Percentiles rank a stretch among this genome's conserved stretches.
Evolutionary conservation across 2,113 vertebrate genomes (phyloP).

Genomic region (Tamias sibiricus): DNA sequence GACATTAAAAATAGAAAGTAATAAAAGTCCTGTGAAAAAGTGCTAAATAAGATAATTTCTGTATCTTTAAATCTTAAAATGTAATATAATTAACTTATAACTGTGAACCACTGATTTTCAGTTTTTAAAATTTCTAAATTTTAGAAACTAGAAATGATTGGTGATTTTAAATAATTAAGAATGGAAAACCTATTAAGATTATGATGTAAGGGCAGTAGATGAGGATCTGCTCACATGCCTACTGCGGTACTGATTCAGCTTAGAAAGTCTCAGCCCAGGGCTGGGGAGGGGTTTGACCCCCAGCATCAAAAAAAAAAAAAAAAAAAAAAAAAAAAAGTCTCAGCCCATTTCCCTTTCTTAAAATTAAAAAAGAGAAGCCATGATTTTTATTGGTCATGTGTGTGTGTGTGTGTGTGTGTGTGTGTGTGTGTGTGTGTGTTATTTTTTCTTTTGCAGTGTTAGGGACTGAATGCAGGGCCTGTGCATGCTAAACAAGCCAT

Average conservation of each 20-base stretch:
- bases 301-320: too few species aligned
- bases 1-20: slow-evolving; percentile 16
- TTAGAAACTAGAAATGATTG: background rate
- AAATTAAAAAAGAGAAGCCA: background rate
- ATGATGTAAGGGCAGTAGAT: slow-evolving; percentile 61
- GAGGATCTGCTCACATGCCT: slow-evolving; percentile 9
- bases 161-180: background rate
- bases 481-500: background rate
- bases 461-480: background rate
- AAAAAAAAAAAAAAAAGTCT: too few species aligned
- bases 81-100: background rate
- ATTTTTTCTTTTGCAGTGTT: background rate
- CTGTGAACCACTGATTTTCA: background rate
- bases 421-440: background rate
- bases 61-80: slow-evolving; percentile 18
- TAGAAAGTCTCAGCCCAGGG: background rate
- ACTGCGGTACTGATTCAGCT: slow-evolving; percentile 55
- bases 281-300: too few species aligned
- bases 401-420: background rate
- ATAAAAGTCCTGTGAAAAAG: background rate
- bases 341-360: background rate
- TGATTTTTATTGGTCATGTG: background rate
- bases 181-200: background rate
- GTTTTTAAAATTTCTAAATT: background rate
- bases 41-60: background rate